Conservation (phyloP, 2,113 vertebrate genomes). For the Strix uralensis region DNA sequence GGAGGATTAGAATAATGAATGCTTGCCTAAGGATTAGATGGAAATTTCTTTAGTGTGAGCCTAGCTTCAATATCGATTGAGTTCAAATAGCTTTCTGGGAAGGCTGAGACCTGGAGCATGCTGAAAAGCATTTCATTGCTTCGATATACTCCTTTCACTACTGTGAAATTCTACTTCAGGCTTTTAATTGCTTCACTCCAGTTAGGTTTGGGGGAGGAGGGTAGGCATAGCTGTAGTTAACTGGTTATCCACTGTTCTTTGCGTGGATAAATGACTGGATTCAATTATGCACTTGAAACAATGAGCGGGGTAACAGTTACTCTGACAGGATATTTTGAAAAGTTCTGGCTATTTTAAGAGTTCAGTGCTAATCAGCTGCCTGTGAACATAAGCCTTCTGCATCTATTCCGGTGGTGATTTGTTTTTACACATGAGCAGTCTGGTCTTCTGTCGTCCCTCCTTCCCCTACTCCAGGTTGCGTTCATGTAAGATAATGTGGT, state of each 20-base stretch:
- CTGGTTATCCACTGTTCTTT: background rate
- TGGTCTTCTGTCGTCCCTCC: background rate
- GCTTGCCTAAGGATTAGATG: background rate
- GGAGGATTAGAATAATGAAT: background rate
- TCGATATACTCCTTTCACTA: fast-evolving
- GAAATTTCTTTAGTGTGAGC: background rate
- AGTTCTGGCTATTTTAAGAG: background rate
- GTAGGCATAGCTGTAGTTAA: background rate
- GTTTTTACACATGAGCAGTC: background rate
- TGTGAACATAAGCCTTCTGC: fast-evolving
- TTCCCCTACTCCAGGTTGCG: background rate
- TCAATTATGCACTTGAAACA: background rate
- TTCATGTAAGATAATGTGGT: background rate
- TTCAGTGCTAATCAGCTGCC: background rate
- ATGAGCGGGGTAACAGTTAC: fast-evolving
- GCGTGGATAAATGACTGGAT: fast-evolving
- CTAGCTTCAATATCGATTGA: background rate
- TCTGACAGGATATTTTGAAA: background rate
- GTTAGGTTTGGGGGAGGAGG: background rate
- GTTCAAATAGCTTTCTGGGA: background rate
- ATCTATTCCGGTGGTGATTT: background rate
- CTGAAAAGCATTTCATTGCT: background rate
- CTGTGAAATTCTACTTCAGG: background rate
- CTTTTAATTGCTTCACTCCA: background rate
- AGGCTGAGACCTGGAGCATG: background rate